These are phyloP conservation scores for Eulemur albifrons DNA, from an alignment of 2,797 vertebrate genomes.

Conservation along the genomic window DNA sequence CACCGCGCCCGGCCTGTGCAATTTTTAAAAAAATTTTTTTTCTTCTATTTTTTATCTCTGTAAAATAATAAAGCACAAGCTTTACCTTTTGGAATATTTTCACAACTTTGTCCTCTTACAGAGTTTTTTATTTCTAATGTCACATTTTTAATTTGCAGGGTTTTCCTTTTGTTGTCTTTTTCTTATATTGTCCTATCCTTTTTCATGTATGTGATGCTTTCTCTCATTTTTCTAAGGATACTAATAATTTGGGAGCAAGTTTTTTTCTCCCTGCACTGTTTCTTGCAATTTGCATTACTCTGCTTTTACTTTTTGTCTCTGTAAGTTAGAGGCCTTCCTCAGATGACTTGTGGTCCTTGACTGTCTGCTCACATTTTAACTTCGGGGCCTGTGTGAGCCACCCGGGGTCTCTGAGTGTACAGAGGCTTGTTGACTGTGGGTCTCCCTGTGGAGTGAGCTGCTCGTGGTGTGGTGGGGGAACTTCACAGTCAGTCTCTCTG, in stretches of 20 bases:
- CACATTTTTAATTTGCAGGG: neutral
- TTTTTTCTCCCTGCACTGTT: neutral
- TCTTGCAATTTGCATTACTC: neutral
- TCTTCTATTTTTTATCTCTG: neutral
- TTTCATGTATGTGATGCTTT: neutral
- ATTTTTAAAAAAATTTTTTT: neutral
- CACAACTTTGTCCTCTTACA: neutral
- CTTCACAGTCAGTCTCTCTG: neutral
- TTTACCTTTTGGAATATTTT: neutral
- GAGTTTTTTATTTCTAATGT: neutral
- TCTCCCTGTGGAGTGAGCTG: neutral
- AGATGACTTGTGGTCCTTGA: neutral
- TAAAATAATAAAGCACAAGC: no score
- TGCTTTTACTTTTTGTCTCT: neutral
- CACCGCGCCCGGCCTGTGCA: no score
- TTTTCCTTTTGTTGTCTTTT: neutral
- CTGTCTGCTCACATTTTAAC: neutral
- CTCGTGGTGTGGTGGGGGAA: no score
- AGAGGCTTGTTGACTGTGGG: no score
- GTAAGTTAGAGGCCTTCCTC: neutral
- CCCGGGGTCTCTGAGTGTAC: neutral
- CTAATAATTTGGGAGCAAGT: neutral
- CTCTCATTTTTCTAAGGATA: neutral
- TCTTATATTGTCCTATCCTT: neutral
- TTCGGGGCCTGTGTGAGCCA: neutral